Evolutionary conservation across 2,888 invertebrate genomes (phyloP), one percentile per base, ranked within the genome.

Genomic region (Drosophila kambysellisi): DNA sequence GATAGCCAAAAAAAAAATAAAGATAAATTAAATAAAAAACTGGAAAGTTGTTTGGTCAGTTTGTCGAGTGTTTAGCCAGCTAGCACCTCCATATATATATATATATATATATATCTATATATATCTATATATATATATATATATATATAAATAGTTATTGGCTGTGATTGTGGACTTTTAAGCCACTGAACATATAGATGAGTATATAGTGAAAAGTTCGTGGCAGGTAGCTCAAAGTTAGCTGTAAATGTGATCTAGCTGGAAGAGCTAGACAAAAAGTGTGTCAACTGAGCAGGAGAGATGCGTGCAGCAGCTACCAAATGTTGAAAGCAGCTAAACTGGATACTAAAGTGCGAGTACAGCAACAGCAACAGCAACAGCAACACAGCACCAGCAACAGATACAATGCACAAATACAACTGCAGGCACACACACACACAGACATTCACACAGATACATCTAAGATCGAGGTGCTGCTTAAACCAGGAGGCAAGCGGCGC

Each of bases 41-140:
- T 90, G 91, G 90, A 91, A 90, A 90, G 90, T 91, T 90, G 90
- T 88, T 90, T 88, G 90, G 84, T 76, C 84, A 89, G 90, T 90
- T 90, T 43, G 56, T 62, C 46, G 35, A 29, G 39, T 54, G 39
- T 48, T 64, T 60, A 46, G 70, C 29, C 53, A 50, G 59, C 70
- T 51, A 60, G 56, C 15, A 54, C 39, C 41, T 6, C 32, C 33
- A 33, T 35, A 63, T 15, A 58, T 20, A 41, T 46, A 46, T 43
- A 37, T 33, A 57, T 32, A 67, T 50, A 43, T 51, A 33, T 30
- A 46, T 12, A n/a, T n/a, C n/a, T n/a, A n/a, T n/a, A n/a, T n/a
- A 33, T 35, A 63, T 15, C 53, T 20, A 41, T 46, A 46, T 43
- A 37, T 33, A 57, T 32, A 67, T 39, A 48, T 46, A 62, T 39